A percentile compares a stretch with the other conserved stretches of the same genome.
Conservation (phyloP, 2,888 invertebrate genomes). For the Hirtodrosophila alboralis region DNA sequence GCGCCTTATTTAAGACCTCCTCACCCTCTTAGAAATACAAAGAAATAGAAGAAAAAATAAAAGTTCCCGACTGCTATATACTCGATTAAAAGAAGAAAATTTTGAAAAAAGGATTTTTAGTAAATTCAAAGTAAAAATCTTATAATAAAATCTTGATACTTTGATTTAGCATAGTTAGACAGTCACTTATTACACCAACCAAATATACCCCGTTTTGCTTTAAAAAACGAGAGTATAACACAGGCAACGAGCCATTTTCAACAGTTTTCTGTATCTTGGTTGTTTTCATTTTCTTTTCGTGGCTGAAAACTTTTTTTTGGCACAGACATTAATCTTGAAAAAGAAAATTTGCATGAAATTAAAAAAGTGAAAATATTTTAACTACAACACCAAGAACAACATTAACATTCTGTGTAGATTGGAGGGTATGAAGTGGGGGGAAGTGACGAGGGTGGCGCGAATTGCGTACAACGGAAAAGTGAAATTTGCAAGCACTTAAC, state of each 20-base stretch:
- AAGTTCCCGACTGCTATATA: no score
- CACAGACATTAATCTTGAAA: constrained; percentile 76
- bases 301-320: constrained; percentile 45
- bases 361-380: constrained; percentile 71
- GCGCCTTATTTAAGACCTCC: constrained; percentile 35
- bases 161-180: no score
- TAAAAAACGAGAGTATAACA: no score
- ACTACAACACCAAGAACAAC: constrained; percentile 33
- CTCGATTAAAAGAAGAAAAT: no score
- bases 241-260: constrained; percentile 11
- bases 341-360: constrained; percentile 79
- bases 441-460: constrained; percentile 12
- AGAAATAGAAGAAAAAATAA: no score
- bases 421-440: constrained; percentile 4
- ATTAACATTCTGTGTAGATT: no score
- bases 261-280: constrained; percentile 13
- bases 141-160: no score
- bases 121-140: no score
- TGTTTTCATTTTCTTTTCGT: constrained; percentile 36
- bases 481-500: constrained; percentile 76
- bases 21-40: constrained; percentile 1
- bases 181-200: no score
- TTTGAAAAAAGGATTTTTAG: no score
- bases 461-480: constrained; percentile 59
- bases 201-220: no score